Evolutionary conservation across 2,888 invertebrate genomes (phyloP), one percentile per base, ranked within the genome.

Genomic region (Euphydryas editha): DNA sequence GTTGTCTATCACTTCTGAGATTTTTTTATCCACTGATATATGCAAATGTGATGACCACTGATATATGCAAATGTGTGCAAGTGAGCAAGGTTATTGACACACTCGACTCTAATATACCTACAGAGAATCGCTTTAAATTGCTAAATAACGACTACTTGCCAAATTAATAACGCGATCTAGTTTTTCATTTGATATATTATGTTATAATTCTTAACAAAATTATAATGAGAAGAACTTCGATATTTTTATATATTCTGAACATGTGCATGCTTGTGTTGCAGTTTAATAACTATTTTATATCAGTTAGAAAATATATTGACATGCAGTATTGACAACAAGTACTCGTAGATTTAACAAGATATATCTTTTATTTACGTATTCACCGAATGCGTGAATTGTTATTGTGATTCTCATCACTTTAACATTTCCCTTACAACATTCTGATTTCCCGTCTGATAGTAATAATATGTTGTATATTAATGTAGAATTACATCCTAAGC

Each of bases 81-180:
- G 76, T 75, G 77, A 78, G 81, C 91, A 88, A 91, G 89, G 90
- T 90, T 89, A 89, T 87, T 90, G 89, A 87, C 89, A 88, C 81
- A 88, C 78, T 84, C 87, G 82, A 79, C 81, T 83, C 80, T 81
- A 79, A 82, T 82, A 82, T 81, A 44, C 30, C 30, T 17, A 81
- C 79, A 80, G 76, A 80, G 78, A 81, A 81, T 81, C 76, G 74
- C 82, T 81, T 81, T 78, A 75, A 82, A 83, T 90, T 87, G 82
- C 88, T 78, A 83, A 86, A 88, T 78, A 81, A 79, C 76, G 72
- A 78, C 67, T 78, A 79, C 79, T 85, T 86, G 81, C 83, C 76
- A 83, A 86, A 88, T 83, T 78, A 79, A 81, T 81, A 79, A 78
- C 74, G 64, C 78, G 86, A 83, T 86, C 84, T 78, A 87, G 81